Percentiles rank a stretch among this genome's conserved stretches.
Conservation (phyloP, 2,888 invertebrate genomes). For the Drosophila mimica region DNA sequence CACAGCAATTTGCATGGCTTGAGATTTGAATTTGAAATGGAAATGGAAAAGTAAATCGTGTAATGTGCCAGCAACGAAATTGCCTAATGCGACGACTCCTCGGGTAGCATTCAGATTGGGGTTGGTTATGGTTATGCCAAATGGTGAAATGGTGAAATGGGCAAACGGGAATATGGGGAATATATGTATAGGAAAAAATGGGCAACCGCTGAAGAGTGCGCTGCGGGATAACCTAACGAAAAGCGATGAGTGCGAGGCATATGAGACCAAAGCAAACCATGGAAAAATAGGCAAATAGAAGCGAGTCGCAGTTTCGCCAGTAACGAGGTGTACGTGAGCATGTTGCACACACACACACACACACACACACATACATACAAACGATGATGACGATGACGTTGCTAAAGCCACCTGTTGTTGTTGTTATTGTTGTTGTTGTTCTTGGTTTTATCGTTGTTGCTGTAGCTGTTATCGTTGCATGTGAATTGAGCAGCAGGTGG, state of each 20-base stretch:
- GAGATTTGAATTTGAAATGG: slow-evolving; percentile 78
- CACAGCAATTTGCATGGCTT: slow-evolving; percentile 76
- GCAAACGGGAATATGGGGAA: slow-evolving; percentile 7
- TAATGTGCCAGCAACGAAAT: slow-evolving; percentile 78
- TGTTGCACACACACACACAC: slow-evolving; percentile 49
- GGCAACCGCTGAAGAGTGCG: slow-evolving; percentile 70
- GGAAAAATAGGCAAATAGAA: slow-evolving; percentile 11
- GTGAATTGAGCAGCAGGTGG: slow-evolving; percentile 66
- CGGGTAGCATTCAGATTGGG: slow-evolving; percentile 28
- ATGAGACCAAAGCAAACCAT: slow-evolving; percentile 45
- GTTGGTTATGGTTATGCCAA: slow-evolving; percentile 17
- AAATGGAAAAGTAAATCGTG: slow-evolving; percentile 80
- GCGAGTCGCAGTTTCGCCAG: slow-evolving; percentile 13
- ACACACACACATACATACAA: no score
- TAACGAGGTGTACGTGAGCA: slow-evolving; percentile 73
- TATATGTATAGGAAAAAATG: slow-evolving; percentile 1
- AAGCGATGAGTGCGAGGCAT: slow-evolving; percentile 70
- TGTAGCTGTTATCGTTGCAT: slow-evolving; percentile 39
- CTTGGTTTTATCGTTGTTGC: not conserved
- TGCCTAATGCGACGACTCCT: slow-evolving; percentile 70
- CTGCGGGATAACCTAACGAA: slow-evolving; percentile 71
- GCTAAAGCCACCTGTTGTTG: slow-evolving; percentile 63
- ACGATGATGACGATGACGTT: slow-evolving; percentile 45
- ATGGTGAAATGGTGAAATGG: slow-evolving; percentile 11
- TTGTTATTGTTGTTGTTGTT: slow-evolving; percentile 30